Evolutionary conservation across 2,888 invertebrate genomes (phyloP).

Genomic region (Morpho deidamia): DNA sequence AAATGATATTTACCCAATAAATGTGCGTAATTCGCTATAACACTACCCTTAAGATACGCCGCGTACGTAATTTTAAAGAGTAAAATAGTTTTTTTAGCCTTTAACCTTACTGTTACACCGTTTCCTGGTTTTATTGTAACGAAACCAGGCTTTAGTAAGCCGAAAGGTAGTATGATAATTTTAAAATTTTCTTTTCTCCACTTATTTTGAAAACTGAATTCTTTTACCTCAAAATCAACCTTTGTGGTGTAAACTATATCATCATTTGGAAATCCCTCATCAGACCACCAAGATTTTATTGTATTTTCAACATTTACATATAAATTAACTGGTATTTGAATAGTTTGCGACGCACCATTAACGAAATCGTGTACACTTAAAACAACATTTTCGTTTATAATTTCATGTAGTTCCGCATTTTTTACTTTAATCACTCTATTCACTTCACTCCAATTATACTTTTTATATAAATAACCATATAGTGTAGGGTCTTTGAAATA

Average conservation of each 20-base stretch:
- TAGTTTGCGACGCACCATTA: slow-evolving; percentile 40
- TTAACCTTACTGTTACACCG: slow-evolving; percentile 35
- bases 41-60: slow-evolving; percentile 41
- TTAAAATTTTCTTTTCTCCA: slow-evolving; percentile 42
- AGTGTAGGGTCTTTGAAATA: slow-evolving; percentile 53
- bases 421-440: slow-evolving; percentile 37
- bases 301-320: slow-evolving; percentile 37
- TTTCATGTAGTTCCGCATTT: slow-evolving; percentile 37
- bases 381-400: slow-evolving; percentile 36
- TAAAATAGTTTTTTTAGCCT: slow-evolving; percentile 40
- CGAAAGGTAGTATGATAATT: slow-evolving; percentile 32
- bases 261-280: slow-evolving; percentile 39
- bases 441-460: slow-evolving; percentile 48
- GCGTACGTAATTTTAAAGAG: slow-evolving; percentile 41
- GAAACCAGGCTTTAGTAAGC: slow-evolving; percentile 30
- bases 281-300: slow-evolving; percentile 41
- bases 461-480: slow-evolving; percentile 42
- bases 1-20: slow-evolving; percentile 57
- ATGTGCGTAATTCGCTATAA: slow-evolving; percentile 45
- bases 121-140: slow-evolving; percentile 39
- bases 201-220: slow-evolving; percentile 33
- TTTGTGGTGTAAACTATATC: slow-evolving; percentile 36
- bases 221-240: slow-evolving; percentile 36
- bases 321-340: slow-evolving; percentile 32
- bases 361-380: slow-evolving; percentile 39